These are phyloP conservation scores for Laticauda colubrina DNA, from an alignment of 2,113 vertebrate genomes.

Conservation along the genomic window DNA sequence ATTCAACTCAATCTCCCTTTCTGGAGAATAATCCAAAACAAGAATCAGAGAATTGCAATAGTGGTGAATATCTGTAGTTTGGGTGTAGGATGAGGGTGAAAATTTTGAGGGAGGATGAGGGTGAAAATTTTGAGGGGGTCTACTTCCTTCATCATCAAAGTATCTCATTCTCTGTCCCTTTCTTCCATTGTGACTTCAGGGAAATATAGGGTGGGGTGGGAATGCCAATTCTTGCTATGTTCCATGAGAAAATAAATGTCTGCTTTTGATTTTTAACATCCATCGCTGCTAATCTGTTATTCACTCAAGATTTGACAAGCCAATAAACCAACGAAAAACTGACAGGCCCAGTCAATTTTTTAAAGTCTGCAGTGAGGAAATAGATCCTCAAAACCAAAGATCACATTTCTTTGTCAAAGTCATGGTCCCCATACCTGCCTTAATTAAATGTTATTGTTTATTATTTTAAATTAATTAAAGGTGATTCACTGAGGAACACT, in stretches of 20 bases:
- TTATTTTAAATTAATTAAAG: constrained; percentile 1
- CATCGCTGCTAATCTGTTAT: neutral
- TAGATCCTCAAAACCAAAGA: neutral
- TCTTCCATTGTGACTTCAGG: neutral
- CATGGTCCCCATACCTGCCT: neutral
- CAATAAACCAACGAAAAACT: neutral
- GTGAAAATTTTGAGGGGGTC: neutral
- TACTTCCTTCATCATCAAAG: neutral
- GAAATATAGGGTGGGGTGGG: neutral
- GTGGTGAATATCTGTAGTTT: too few relatives aligned
- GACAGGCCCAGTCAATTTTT: neutral
- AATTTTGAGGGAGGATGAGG: neutral
- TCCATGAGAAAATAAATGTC: neutral
- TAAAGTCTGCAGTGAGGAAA: neutral
- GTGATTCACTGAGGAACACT: constrained; percentile 11
- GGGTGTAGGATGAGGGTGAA: too few relatives aligned
- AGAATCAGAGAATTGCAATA: too few relatives aligned
- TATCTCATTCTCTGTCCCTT: neutral
- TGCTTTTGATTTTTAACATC: neutral
- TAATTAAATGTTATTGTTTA: constrained; percentile 33
- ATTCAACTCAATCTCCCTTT: too few relatives aligned
- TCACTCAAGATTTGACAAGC: neutral
- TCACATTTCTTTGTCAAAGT: constrained; percentile 1
- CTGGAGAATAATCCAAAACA: too few relatives aligned
- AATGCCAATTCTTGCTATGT: neutral